phyloP scores from a whole-genome alignment of 2,888 invertebrate genomes.

The Harpalus rubripes region DNA sequence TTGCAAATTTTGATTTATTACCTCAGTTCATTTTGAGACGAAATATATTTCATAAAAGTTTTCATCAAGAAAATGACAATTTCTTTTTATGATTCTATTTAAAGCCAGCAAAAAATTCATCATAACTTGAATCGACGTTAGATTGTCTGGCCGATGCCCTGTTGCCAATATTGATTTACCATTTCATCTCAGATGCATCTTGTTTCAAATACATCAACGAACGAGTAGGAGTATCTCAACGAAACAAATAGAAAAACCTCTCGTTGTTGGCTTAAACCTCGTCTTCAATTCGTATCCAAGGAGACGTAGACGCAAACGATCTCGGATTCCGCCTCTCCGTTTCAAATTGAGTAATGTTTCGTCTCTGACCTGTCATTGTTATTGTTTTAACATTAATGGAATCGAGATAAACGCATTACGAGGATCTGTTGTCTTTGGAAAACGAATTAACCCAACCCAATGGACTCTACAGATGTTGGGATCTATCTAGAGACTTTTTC shows the following conservation, averaged over 20 bases:
- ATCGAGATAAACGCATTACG: background rate
- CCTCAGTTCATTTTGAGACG: background rate
- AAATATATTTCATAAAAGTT: background rate
- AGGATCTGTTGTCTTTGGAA: background rate
- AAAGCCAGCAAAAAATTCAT: background rate
- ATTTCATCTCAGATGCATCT: background rate
- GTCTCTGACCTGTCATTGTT: background rate
- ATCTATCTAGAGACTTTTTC: slow-evolving; percentile 1
- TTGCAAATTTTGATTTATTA: background rate
- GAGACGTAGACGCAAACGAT: background rate
- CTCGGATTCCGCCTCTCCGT: background rate
- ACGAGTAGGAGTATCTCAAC: background rate
- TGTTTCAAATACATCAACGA: slow-evolving; percentile 2
- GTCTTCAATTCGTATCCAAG: background rate
- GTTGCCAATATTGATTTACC: background rate
- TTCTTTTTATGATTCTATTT: background rate
- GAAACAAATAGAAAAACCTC: background rate
- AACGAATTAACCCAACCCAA: background rate
- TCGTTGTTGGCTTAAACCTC: background rate
- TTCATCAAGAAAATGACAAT: background rate
- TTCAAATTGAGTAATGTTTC: background rate
- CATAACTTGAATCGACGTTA: background rate
- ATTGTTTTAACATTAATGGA: slow-evolving; percentile 6
- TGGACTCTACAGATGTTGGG: background rate
- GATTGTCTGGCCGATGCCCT: background rate